Base-by-base conservation (phyloP, 2,113 vertebrate genomes). In the Syngnathus typhle region DNA sequence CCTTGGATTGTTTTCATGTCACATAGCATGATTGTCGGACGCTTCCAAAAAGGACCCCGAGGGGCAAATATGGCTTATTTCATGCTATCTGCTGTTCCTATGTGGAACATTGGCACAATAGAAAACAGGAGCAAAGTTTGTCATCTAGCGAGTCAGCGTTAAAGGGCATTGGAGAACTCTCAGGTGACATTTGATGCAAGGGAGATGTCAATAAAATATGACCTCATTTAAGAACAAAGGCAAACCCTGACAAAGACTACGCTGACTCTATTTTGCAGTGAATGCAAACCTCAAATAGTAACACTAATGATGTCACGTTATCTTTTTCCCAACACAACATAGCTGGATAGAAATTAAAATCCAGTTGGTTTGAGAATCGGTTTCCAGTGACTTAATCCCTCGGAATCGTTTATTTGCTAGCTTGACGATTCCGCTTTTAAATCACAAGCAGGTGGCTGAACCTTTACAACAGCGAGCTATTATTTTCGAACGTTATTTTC, bases 1-100 rank as follows among this genome's bases (percentile, higher is more conserved):
- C 72, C 85, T 88, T 56, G 54, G 73, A 84, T 85, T 76, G 72
- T 87, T 76, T 75, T 84, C 60, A 82, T 83, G 82, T 75, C 49
- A 44, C 65, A 55, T 19, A 58, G 68, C 72, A 62, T 46, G 18
- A 66, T 68, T 70, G 41, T 39, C 62, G 64, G 64, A 59, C 9
- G 75, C 68, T 64, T 72, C 69, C 69, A 82, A 75, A 83, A 59
- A 66, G 43, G 72, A 74, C 69, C 75, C 77, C 18, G 44, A 32
- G 54, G 79, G 68, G 68, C 74, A 68, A 63, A 60, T 0, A 64
- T n/a, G 21, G 49, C 51, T 65, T 39, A 64, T 84, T 81, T 83
- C 70, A 77, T 67, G 69, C 44, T 71, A 73, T 67, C 65, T 70
- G 67, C 41, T 27, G 41, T 13, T 44, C n/a, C 75, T 70, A 71